A percentile compares a stretch with the other conserved stretches of the same genome.
Conservation (phyloP, 1,140 invertebrate species). For the Diachasmimorpha longicaudata region DNA sequence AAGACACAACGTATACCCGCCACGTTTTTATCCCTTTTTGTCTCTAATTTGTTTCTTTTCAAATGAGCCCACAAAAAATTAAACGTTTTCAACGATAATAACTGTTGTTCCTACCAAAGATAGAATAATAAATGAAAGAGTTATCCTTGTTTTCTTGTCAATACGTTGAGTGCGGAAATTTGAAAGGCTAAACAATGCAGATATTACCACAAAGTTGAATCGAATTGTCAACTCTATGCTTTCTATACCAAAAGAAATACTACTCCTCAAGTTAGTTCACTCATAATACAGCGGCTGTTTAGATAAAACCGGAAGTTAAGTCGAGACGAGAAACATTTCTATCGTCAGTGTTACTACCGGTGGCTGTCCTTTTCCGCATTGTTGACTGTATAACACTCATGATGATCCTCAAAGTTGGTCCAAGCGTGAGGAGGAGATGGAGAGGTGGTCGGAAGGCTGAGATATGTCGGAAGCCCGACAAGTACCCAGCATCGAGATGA, state of each 20-base stretch:
- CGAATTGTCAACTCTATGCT: not conserved
- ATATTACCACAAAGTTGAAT: not conserved
- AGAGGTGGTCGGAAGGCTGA: not conserved
- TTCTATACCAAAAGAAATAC: not conserved
- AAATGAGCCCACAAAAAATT: no score
- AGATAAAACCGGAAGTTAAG: not conserved
- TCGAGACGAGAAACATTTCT: not conserved
- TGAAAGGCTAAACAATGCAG: not conserved
- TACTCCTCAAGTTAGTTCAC: not conserved
- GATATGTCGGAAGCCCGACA: slow-evolving; percentile 17
- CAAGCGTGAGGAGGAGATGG: slow-evolving; percentile 17
- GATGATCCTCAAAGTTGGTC: slow-evolving; percentile 45
- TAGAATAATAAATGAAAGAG: no score
- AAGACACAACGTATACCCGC: slow-evolving; percentile 19
- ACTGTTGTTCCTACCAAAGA: no score
- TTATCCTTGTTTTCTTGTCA: no score
- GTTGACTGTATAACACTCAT: slow-evolving; percentile 37
- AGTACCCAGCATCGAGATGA: slow-evolving; percentile 29
- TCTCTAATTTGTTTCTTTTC: not conserved
- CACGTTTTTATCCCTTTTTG: slow-evolving; percentile 26
- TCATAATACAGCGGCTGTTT: not conserved
- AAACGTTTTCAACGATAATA: not conserved
- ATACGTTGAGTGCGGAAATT: not conserved
- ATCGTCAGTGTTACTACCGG: slow-evolving; percentile 12
- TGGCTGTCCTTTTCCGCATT: slow-evolving; percentile 33